A percentile compares a stretch with the other conserved stretches of the same genome.
Evolutionary conservation across 2,113 vertebrate species (phyloP).

Genomic region (Lamprotornis superbus): DNA sequence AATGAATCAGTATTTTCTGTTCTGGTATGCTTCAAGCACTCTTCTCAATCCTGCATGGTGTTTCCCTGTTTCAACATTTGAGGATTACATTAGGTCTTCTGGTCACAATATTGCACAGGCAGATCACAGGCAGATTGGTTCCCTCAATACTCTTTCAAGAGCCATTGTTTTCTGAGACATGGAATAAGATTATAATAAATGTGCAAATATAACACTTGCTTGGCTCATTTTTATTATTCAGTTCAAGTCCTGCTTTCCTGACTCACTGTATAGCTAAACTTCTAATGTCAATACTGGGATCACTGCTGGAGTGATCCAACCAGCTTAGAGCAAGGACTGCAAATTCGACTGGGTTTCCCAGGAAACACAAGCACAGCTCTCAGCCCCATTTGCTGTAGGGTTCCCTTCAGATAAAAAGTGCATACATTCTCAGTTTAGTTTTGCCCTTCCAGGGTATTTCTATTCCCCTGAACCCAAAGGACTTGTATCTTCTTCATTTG

Average conservation of each 20-base stretch:
- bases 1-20: neutral
- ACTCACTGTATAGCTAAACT: neutral
- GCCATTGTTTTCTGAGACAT: neutral
- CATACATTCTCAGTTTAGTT: neutral
- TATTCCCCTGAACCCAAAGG: neutral
- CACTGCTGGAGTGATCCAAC: neutral
- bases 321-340: neutral
- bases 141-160: neutral
- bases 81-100: neutral
- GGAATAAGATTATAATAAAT: neutral
- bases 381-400: neutral
- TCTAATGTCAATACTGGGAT: neutral
- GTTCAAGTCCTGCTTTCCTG: neutral
- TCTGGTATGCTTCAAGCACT: neutral
- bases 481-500: neutral
- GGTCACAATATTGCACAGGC: neutral
- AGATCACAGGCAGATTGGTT: neutral
- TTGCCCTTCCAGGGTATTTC: neutral
- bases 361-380: neutral
- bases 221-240: neutral
- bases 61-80: neutral
- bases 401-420: neutral
- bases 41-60: neutral
- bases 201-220: neutral
- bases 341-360: neutral